A percentile compares a stretch with the other conserved stretches of the same genome.
Evolutionary conservation across 2,888 invertebrate species (phyloP).

Genomic region (Chaetoderma sp.): DNA sequence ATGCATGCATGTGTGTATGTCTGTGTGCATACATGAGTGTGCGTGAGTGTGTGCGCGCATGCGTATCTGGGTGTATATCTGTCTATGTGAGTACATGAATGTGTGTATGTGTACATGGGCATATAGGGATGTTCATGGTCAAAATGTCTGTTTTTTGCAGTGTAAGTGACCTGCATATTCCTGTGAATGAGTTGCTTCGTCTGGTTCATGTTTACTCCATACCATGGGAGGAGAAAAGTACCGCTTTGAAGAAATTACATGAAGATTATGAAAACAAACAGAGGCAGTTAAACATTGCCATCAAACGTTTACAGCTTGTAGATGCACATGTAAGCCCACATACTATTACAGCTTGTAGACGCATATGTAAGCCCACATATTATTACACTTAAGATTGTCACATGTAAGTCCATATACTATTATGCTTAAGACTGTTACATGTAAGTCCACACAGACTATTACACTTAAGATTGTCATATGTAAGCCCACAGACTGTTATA

Average conservation of each 20-base stretch:
- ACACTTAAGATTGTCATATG: neutral
- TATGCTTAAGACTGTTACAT: too few relatives aligned
- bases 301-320: slow-evolving; percentile 65
- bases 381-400: too few relatives aligned
- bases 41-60: too few relatives aligned
- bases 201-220: slow-evolving; percentile 67
- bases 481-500: too few relatives aligned
- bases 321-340: slow-evolving; percentile 67
- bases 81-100: too few relatives aligned
- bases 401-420: too few relatives aligned
- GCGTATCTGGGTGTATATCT: neutral
- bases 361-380: too few relatives aligned
- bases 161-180: slow-evolving; percentile 65
- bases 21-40: too few relatives aligned
- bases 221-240: slow-evolving; percentile 68
- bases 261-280: slow-evolving; percentile 68
- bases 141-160: slow-evolving; percentile 50
- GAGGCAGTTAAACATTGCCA: slow-evolving; percentile 66
- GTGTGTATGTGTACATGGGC: too few relatives aligned
- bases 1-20: too few relatives aligned
- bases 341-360: too few relatives aligned
- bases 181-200: slow-evolving; percentile 65
- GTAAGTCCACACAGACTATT: neutral
- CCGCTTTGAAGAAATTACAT: slow-evolving; percentile 66
- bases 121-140: too few relatives aligned